Evolutionary conservation across 2,888 invertebrate genomes (phyloP), one percentile per base, ranked within the genome.

Genomic region (Scaptomyza polygonia): DNA sequence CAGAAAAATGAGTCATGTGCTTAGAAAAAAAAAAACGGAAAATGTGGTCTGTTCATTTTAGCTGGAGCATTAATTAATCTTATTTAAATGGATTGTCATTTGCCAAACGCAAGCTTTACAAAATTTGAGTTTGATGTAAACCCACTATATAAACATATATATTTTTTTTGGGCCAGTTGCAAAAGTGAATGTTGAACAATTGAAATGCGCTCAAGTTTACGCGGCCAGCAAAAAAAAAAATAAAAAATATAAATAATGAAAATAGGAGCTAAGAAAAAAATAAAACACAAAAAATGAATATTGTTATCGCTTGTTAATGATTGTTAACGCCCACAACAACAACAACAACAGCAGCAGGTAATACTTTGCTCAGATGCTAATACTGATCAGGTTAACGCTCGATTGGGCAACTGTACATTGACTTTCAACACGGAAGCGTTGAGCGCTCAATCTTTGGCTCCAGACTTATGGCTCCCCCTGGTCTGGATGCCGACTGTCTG

Each of bases 221-320:
- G 48, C 47, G 42, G 47, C 48, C 34, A 64, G 16, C 53, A 56
- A 39, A 42, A 40, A 56, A 14, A n/a, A 6, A 25, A 43, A 32
- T n/a, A n/a, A n/a, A n/a, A n/a, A n/a, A n/a, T n/a, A 16, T 12
- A 44, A 25, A 12, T 7, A 40, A 40, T 11, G 21, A 36, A 29
- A 48, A 54, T 32, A 3, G 7, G 36, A 36, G n/a, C 36, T 8
- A 40, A 40, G 34, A 44, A 27, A 36, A 44, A 51, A 49, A 29
- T 27, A 51, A 34, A 40, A 44, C 40, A 32, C 12, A 4, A 52
- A 43, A 25, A 45, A 54, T 63, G 64, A 67, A 76, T 75, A 67
- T 80, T 85, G 82, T 87, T 83, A 86, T 83, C 85, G 67, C 65
- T 74, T 73, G 82, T 84, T 85, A 81, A 81, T 87, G 87, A 83